Base-by-base conservation (phyloP, 2,888 invertebrate genomes). In the Anarsia innoxiella region DNA sequence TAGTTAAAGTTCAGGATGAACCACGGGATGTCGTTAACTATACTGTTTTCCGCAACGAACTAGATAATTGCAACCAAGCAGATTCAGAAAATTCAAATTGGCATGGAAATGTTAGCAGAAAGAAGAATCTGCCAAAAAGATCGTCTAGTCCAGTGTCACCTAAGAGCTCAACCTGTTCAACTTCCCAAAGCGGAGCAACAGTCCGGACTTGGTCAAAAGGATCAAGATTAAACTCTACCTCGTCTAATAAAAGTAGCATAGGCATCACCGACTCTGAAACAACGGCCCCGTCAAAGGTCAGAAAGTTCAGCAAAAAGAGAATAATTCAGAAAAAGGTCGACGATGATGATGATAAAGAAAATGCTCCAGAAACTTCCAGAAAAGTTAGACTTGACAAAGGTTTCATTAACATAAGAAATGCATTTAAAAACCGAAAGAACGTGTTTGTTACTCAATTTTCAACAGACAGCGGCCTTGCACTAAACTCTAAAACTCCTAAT, bases 101-200 rank as follows among this genome's bases (percentile, higher is more conserved):
- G n/a, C n/a, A n/a, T n/a, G 42, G 45, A 35, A 53, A 51, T n/a
- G n/a, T n/a, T 23, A 51, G 39, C 27, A 46, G 19, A 16, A n/a
- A 51, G 46, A 31, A 55, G 43, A 36, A 49, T 42, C 25, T 41
- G 46, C n/a, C 49, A 37, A 44, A 44, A n/a, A 53, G 50, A 14
- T 30, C 51, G 11, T 37, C 43, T 23, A 73, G 63, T 40, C 57
- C 67, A 19, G 49, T 49, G 23, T 74, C 79, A 8, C 56, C 60
- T 36, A 67, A 65, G 41, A 76, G 79, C 48, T 78, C 79, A 11
- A 59, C 73, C 3, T 69, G 74, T 48, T 82, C 80, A 3, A 72
- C 78, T 9, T 68, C 64, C 12, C 76, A 68, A 39, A 80, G 78
- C 47, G 46, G 74, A 48, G 63, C 68, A 11, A 79, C 79, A 14